These are phyloP conservation scores for Tupiocoris notatus DNA, from an alignment of 2,888 invertebrate genomes.

Conservation along the genomic window DNA sequence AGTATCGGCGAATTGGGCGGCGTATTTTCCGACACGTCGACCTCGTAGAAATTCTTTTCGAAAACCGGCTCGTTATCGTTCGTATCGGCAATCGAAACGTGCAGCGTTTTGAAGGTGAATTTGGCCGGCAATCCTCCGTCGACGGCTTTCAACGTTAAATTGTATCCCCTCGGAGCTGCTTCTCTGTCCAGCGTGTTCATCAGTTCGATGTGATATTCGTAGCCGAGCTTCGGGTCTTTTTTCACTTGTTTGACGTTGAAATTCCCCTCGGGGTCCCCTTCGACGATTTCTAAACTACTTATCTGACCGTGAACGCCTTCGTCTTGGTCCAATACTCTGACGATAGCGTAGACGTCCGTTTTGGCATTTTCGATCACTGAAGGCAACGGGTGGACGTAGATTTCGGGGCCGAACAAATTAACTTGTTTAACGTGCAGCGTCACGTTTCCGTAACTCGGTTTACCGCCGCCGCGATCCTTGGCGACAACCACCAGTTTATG, in stretches of 20 bases:
- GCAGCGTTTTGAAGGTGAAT: conserved; percentile 73
- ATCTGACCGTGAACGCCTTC: conserved; percentile 80
- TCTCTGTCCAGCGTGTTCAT: conserved; percentile 74
- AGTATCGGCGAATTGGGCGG: conserved; percentile 84
- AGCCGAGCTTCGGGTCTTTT: conserved; percentile 55
- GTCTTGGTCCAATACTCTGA: conserved; percentile 79
- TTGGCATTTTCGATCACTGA: conserved; percentile 75
- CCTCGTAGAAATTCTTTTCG: conserved; percentile 79
- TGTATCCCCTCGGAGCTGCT: conserved; percentile 73
- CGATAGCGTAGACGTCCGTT: conserved; percentile 82
- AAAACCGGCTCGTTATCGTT: conserved; percentile 85
- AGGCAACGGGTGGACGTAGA: conserved; percentile 74
- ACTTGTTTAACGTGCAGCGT: conserved; percentile 71
- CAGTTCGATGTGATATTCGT: conserved; percentile 76
- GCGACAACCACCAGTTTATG: conserved; percentile 76
- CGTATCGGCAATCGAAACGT: conserved; percentile 75
- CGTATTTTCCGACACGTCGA: conserved; percentile 82
- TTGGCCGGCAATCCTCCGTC: conserved; percentile 78
- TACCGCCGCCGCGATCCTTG: conserved; percentile 75
- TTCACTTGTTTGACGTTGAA: conserved; percentile 65
- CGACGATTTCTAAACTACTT: conserved; percentile 74
- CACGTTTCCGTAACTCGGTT: conserved; percentile 71
- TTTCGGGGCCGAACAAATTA: conserved; percentile 81
- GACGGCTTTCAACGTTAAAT: conserved; percentile 77
- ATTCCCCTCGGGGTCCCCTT: conserved; percentile 84